Conservation (phyloP, 2,888 invertebrate species). For the Eurytoma adleriae region DNA sequence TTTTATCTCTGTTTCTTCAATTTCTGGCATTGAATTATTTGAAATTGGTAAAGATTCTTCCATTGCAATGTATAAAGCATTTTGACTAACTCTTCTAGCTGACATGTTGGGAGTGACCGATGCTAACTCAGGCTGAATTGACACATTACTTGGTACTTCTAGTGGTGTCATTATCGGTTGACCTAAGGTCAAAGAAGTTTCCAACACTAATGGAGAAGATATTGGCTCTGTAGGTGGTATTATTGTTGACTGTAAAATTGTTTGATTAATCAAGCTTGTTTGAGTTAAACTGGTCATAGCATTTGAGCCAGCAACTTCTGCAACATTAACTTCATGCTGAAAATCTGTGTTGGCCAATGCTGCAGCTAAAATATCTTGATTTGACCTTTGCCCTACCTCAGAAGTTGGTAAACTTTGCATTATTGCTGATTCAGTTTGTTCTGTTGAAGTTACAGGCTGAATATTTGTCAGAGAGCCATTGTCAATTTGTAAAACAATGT, state of each 20-base stretch:
- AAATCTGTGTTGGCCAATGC: conserved; percentile 87
- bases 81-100: conserved; percentile 87
- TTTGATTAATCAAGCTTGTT: conserved; percentile 80
- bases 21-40: conserved; percentile 71
- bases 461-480: conserved; percentile 70
- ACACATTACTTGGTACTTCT: conserved; percentile 81
- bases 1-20: conserved; percentile 68
- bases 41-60: conserved; percentile 65
- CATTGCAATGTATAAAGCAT: conserved; percentile 76
- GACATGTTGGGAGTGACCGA: conserved; percentile 79
- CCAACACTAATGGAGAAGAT: conserved; percentile 81
- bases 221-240: conserved; percentile 78
- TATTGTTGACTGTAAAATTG: conserved; percentile 77
- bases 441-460: conserved; percentile 71
- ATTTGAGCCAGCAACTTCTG: conserved; percentile 74
- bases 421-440: conserved; percentile 73
- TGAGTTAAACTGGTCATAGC: conserved; percentile 77
- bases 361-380: conserved; percentile 85
- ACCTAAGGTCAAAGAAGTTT: conserved; percentile 85
- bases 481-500: conserved; percentile 78
- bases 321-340: conserved; percentile 77
- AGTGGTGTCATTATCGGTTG: conserved; percentile 90
- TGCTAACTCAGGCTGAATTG: conserved; percentile 73
- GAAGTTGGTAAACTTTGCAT: conserved; percentile 62
- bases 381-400: conserved; percentile 71